A percentile compares a stretch with the other conserved stretches of the same genome.
Evolutionary conservation across 1,140 invertebrate species (phyloP).

Genomic region (Drosophila oshimai): DNA sequence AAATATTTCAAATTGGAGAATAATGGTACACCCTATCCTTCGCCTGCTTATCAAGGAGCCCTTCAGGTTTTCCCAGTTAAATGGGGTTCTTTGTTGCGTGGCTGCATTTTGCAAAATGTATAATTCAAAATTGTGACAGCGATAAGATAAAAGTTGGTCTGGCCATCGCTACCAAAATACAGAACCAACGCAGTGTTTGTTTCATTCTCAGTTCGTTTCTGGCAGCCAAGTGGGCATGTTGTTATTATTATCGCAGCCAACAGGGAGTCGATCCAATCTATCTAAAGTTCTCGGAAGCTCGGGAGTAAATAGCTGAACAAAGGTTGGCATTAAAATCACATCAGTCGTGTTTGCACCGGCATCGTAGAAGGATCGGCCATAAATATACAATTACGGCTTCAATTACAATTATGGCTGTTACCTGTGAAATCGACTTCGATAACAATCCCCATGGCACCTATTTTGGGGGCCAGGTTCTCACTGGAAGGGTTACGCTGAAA

Average conservation of each 20-base stretch:
- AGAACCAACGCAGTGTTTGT: conserved; percentile 40
- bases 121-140: conserved; percentile 35
- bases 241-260: not conserved
- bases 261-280: not conserved
- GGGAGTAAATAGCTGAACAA: conserved; percentile 15
- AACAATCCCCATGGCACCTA: conserved; percentile 83
- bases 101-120: conserved; percentile 4
- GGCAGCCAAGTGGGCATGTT: conserved; percentile 24
- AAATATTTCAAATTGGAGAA: not conserved
- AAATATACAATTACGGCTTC: conserved; percentile 9
- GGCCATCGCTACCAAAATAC: conserved; percentile 13
- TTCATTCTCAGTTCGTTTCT: conserved; percentile 62
- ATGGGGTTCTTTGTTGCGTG: not conserved
- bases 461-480: conserved; percentile 83
- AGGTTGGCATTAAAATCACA: conserved; percentile 37
- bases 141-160: conserved; percentile 64
- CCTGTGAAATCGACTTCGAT: conserved; percentile 80
- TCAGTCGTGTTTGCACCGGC: conserved; percentile 57
- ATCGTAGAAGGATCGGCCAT: conserved; percentile 22
- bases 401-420: conserved; percentile 59
- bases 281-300: not conserved
- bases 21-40: not conserved
- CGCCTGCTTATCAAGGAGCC: not conserved
- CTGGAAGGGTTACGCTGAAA: conserved; percentile 82
- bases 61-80: not conserved